Evolutionary conservation across 2,888 invertebrate genomes (phyloP).

Genomic region (Macrostomum cliftonense): DNA sequence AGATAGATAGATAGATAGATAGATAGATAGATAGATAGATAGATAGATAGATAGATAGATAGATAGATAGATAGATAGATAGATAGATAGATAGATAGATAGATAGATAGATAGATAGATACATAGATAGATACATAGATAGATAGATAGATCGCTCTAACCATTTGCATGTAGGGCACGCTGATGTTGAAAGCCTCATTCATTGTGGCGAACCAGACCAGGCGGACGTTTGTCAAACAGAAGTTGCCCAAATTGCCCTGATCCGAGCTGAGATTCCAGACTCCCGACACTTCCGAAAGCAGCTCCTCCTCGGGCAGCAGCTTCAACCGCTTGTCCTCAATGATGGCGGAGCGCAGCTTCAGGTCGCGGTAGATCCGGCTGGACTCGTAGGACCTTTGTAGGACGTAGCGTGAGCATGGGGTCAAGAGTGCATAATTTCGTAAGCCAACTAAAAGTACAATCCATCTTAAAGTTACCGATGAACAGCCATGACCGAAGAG

Average conservation of each 20-base stretch:
- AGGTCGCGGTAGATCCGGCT: slow-evolving; percentile 77
- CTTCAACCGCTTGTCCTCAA: slow-evolving; percentile 63
- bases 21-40: no score
- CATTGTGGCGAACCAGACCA: slow-evolving; percentile 91
- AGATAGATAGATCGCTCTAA: no score
- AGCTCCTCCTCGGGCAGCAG: slow-evolving; percentile 74
- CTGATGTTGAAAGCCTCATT: slow-evolving; percentile 91
- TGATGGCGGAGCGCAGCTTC: slow-evolving; percentile 70
- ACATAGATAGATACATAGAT: no score
- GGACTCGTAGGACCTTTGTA: slow-evolving; percentile 60
- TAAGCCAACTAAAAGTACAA: no score
- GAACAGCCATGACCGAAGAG: slow-evolving; percentile 72
- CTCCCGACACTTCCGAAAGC: slow-evolving; percentile 54
- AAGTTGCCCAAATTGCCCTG: slow-evolving; percentile 86
- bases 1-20: no score
- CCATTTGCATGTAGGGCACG: slow-evolving; percentile 78
- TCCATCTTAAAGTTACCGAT: slow-evolving; percentile 49
- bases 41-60: no score
- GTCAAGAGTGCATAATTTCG: no score
- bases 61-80: no score
- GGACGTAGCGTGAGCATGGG: no score
- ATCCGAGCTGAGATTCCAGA: slow-evolving; percentile 92
- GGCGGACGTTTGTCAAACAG: slow-evolving; percentile 71
- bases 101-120: no score
- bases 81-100: no score